A percentile compares a stretch with the other conserved stretches of the same genome.
These are phyloP conservation scores for Lobophora halterata DNA, from an alignment of 2,888 invertebrate species.

Conservation along the genomic window DNA sequence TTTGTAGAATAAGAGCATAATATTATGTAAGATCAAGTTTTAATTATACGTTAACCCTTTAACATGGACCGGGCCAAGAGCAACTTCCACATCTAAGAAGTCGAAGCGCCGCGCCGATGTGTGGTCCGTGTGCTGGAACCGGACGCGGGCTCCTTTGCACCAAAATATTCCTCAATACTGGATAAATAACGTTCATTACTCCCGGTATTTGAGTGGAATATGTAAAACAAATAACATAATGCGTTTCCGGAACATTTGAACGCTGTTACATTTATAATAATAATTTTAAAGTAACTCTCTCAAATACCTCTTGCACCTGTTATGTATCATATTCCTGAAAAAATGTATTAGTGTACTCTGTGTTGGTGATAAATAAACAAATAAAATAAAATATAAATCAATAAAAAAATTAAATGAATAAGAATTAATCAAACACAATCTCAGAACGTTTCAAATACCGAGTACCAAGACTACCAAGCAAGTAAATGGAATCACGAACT, in stretches of 20 bases:
- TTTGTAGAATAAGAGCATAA: no score
- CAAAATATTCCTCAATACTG: constrained; percentile 45
- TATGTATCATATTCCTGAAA: no score
- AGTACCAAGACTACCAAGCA: constrained; percentile 3
- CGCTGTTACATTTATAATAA: no score
- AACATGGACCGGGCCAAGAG: constrained; percentile 26
- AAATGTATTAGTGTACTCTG: no score
- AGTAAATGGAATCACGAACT: constrained; percentile 28
- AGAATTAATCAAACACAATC: constrained; percentile 1
- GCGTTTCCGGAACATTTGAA: constrained; percentile 19
- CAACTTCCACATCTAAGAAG: constrained; percentile 42
- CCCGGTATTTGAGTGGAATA: constrained; percentile 23
- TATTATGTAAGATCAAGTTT: no score
- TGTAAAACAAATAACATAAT: constrained; percentile 28
- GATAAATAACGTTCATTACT: constrained; percentile 43
- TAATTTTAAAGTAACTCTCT: no score
- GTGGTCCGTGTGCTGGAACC: constrained; percentile 45
- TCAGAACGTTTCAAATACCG: neutral
- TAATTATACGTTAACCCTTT: constrained; percentile 23
- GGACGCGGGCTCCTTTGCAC: constrained; percentile 41
- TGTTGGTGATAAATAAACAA: no score
- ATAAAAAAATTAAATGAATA: neutral
- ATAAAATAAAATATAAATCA: no score
- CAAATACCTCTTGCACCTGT: no score
- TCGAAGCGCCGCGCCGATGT: constrained; percentile 41